Percentiles rank a stretch among this genome's conserved stretches.
Evolutionary conservation across 2,797 vertebrate genomes (phyloP).

Genomic region (Todus mexicanus): DNA sequence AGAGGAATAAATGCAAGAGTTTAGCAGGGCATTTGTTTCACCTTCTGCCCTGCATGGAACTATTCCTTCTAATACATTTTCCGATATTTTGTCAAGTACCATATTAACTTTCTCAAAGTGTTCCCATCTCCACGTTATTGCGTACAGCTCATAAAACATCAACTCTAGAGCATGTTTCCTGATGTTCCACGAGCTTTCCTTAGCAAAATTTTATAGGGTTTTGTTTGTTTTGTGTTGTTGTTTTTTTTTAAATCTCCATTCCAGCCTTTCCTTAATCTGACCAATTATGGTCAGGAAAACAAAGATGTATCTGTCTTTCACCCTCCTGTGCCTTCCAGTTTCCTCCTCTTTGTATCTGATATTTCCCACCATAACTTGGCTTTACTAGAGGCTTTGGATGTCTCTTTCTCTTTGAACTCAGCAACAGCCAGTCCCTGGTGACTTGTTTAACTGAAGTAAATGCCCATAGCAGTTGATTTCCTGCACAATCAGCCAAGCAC

Average conservation of each 20-base stretch:
- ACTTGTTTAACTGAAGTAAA: conserved; percentile 27
- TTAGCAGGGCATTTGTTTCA: not conserved
- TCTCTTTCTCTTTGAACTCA: conserved; percentile 31
- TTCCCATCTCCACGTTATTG: not conserved
- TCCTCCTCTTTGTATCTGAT: not conserved
- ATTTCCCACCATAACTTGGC: conserved; percentile 21
- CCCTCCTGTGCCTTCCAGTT: not conserved
- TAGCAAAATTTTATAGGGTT: not conserved
- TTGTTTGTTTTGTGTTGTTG: not conserved
- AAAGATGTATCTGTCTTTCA: not conserved
- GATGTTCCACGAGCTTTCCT: not conserved
- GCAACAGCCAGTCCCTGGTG: conserved; percentile 16
- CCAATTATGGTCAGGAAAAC: not conserved
- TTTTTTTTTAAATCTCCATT: not conserved
- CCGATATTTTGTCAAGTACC: not conserved
- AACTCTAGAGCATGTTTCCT: not conserved
- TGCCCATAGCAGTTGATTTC: conserved; percentile 7
- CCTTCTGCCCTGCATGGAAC: not conserved
- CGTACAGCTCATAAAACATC: not conserved
- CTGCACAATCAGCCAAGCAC: not conserved
- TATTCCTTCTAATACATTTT: not conserved
- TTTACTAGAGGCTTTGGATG: not conserved
- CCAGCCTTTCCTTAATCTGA: not conserved
- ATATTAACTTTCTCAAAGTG: not conserved
- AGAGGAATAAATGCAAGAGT: not conserved